These are phyloP conservation scores for Artibeus lituratus DNA, from an alignment of 2,797 vertebrate genomes.

Conservation along the genomic window DNA sequence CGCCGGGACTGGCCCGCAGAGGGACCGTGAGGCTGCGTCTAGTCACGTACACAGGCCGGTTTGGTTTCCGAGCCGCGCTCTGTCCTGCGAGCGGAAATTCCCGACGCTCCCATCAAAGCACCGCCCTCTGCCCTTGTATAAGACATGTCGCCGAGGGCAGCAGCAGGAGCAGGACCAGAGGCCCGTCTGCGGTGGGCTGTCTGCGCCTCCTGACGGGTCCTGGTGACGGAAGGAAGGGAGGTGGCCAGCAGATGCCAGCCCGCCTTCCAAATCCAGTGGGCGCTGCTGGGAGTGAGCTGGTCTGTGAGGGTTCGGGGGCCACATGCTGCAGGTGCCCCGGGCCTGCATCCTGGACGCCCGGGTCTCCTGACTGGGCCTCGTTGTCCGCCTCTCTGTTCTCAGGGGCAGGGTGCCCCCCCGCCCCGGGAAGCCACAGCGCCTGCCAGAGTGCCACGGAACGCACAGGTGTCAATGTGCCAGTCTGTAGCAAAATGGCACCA, in stretches of 20 bases:
- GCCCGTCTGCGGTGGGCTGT: neutral
- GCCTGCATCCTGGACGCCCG: neutral
- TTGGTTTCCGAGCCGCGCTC: neutral
- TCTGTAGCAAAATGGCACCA: neutral
- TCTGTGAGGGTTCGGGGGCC: neutral
- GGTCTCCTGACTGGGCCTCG: neutral
- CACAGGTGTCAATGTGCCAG: neutral
- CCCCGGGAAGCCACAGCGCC: neutral
- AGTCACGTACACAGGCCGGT: neutral
- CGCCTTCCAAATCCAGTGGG: no score
- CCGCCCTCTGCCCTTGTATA: neutral
- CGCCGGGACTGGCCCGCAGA: neutral
- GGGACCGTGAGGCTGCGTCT: neutral
- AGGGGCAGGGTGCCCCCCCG: neutral
- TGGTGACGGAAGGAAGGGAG: neutral
- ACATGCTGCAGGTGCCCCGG: rapidly evolving
- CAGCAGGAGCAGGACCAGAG: neutral
- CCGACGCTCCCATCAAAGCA: neutral
- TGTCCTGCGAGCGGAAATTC: neutral
- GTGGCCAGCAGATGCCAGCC: neutral
- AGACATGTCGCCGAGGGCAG: neutral
- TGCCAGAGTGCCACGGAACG: neutral
- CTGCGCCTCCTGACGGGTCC: neutral
- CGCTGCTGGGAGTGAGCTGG: neutral
- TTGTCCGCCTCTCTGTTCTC: neutral